These are phyloP conservation scores for Lymantria monacha DNA, from an alignment of 2,888 invertebrate genomes.

Conservation along the genomic window DNA sequence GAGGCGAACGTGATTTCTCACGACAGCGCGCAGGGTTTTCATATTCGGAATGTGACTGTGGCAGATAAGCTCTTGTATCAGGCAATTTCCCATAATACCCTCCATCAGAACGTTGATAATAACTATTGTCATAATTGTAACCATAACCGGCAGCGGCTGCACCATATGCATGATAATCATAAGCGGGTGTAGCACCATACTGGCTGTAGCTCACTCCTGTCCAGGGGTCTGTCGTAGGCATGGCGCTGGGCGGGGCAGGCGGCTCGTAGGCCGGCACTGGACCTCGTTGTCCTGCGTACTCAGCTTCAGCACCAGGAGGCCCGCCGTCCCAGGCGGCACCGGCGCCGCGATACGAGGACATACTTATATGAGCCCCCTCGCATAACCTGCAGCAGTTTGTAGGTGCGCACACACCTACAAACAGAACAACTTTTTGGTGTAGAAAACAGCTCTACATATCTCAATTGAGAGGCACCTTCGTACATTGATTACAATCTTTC, in stretches of 20 bases:
- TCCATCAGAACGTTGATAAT: slow-evolving; percentile 52
- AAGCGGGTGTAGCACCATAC: slow-evolving; percentile 54
- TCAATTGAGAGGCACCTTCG: slow-evolving; percentile 61
- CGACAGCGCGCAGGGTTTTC: slow-evolving; percentile 20
- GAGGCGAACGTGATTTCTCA: slow-evolving; percentile 42
- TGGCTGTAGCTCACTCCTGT: slow-evolving; percentile 73
- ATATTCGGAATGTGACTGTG: slow-evolving; percentile 9
- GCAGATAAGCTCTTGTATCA: slow-evolving; percentile 19
- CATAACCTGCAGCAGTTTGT: slow-evolving; percentile 82
- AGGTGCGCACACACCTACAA: slow-evolving; percentile 85
- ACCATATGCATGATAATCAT: slow-evolving; percentile 62
- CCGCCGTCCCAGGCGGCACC: slow-evolving; percentile 77
- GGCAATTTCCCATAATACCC: slow-evolving; percentile 53
- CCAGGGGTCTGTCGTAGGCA: slow-evolving; percentile 74
- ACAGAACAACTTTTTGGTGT: slow-evolving; percentile 87
- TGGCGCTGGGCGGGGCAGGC: slow-evolving; percentile 38
- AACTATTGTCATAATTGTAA: slow-evolving; percentile 61
- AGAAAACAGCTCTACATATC: slow-evolving; percentile 73
- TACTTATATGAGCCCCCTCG: slow-evolving; percentile 69
- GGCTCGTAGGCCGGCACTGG: slow-evolving; percentile 44
- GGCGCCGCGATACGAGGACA: slow-evolving; percentile 76
- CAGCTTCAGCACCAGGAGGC: slow-evolving; percentile 79
- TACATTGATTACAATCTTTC: slow-evolving; percentile 49
- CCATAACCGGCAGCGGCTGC: slow-evolving; percentile 43
- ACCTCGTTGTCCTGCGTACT: slow-evolving; percentile 63